These are phyloP conservation scores for Disparrhopalites patrizii DNA, from an alignment of 2,888 invertebrate species.

Conservation along the genomic window DNA sequence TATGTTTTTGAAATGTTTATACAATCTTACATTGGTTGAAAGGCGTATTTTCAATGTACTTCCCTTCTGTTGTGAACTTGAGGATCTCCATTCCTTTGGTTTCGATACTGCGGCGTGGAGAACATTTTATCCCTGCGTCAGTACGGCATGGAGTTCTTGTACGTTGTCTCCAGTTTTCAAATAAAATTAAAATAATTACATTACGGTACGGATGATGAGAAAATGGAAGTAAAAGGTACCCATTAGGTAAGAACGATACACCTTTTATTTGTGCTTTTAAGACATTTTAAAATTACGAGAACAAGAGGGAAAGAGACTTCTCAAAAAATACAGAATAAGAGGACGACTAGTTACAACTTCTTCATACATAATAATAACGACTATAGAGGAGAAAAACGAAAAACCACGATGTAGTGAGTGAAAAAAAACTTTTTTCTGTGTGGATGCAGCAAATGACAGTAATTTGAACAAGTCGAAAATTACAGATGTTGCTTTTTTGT, in stretches of 20 bases:
- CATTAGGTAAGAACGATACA: not conserved
- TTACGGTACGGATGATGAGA: not conserved
- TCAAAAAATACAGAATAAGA: no score
- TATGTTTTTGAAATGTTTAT: no score
- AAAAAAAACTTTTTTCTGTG: conserved; percentile 5
- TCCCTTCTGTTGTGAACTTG: no score
- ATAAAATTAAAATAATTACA: not conserved
- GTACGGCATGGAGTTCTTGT: no score
- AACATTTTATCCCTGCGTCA: no score
- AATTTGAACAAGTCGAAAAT: conserved; percentile 30
- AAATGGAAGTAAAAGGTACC: conserved; percentile 1
- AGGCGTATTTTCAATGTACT: no score
- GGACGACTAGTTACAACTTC: no score
- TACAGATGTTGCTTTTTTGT: conserved; percentile 25
- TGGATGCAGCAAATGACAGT: conserved; percentile 27
- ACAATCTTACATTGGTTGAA: no score
- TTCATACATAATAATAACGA: not conserved
- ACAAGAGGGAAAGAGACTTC: no score
- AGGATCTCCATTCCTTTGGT: no score
- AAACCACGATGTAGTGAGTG: not conserved
- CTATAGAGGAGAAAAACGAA: not conserved
- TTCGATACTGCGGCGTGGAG: no score
- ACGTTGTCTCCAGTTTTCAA: not conserved
- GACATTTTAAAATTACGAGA: not conserved
- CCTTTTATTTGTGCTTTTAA: not conserved